Evolutionary conservation across 2,797 vertebrate species (phyloP), one percentile per base, ranked within the genome.

Genomic region (Cirrhinus molitorella): DNA sequence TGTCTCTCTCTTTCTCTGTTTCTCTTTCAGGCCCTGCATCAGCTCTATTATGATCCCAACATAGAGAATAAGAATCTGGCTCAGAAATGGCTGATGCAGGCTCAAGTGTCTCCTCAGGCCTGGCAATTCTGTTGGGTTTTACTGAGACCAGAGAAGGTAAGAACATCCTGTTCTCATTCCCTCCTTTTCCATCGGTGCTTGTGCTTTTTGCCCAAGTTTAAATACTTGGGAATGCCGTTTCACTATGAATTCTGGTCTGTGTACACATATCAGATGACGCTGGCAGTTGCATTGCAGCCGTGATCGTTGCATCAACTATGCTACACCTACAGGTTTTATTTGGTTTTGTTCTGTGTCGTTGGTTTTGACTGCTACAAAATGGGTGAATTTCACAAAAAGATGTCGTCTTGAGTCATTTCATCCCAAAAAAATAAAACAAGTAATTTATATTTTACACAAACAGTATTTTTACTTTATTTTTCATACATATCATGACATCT

Each of bases 51-150:
- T 14, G 98, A 99, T 91, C 98, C 98, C 43, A 99, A 98, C 91
- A 99, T 99, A 57, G 98, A 99, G 91, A 99, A 99, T 94, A 99
- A 99, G 94, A 99, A 99, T 92, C 93, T 99, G 93, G 98, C 98
- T 89, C 98, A 99, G 95, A 99, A 99, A 94, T 99, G 98, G 98
- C 94, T 99, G 83, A 99, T 99, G 98, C 98, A 99, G 92, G 98
- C 98, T 0, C 98, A 99, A 93, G 96, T 99, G 8, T 99, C 98
- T 0, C 98, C 98, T 51, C 97, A 99, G 91, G 98, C 98, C 2
- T 99, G 98, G 98, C 98, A 99, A 90, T 99, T 99, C 93, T 98
- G 98, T 92, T 99, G 98, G 98, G 95, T 95, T 85, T 93, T 99
- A 49, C 95, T 99, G 57, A 96, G 95, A 90, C 97, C 97, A 21